Conservation (phyloP, 2,797 vertebrate genomes). For the Calcarius lapponicus region DNA sequence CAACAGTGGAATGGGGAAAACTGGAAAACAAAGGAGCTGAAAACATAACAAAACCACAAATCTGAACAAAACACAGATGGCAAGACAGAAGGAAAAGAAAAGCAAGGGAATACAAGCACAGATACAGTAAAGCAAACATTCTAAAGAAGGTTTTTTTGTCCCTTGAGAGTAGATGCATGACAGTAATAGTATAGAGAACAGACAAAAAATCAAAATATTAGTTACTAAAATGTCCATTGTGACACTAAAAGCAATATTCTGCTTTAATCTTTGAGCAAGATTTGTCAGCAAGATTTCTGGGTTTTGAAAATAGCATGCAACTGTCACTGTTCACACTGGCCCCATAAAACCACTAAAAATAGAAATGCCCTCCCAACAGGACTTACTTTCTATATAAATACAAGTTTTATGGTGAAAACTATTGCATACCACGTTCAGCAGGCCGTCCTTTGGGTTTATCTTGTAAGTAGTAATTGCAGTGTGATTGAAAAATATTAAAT, state of each 20-base stretch:
- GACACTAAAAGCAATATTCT: not conserved
- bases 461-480: slow-evolving; percentile 79
- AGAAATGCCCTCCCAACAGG: not conserved
- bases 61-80: not conserved
- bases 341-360: not conserved
- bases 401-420: not conserved
- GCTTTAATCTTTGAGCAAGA: not conserved
- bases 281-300: not conserved
- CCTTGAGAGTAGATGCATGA: not conserved
- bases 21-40: not conserved
- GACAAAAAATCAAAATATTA: not conserved
- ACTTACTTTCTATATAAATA: not conserved
- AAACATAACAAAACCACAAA: not conserved
- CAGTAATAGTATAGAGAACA: not conserved
- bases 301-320: not conserved
- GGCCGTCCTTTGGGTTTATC: slow-evolving; percentile 70
- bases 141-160: not conserved
- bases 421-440: slow-evolving; percentile 55
- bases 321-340: not conserved
- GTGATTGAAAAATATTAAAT: slow-evolving; percentile 80
- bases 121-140: not conserved
- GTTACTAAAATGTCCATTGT: not conserved
- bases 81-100: not conserved
- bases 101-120: not conserved
- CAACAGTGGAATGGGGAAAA: not conserved